Evolutionary conservation across 1,140 invertebrate genomes (phyloP), one percentile per base, ranked within the genome.

Genomic region (Cherax quadricarinatus): DNA sequence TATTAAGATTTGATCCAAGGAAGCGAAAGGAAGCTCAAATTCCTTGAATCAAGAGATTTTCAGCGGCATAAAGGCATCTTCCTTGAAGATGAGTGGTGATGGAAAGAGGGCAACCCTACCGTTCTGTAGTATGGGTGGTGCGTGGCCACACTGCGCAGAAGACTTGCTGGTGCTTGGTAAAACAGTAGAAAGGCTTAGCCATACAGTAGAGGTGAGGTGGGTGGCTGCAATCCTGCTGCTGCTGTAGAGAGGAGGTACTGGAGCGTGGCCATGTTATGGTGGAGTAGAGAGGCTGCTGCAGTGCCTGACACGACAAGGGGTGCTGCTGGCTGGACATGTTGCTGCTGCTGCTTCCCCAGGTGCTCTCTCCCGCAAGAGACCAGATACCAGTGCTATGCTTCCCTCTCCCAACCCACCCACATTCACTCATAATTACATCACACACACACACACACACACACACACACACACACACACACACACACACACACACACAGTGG

Each of bases 401-500:
- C 57, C 57, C 57, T 60, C 57, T 12, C 57, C 57, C 57, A 7
- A 5, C 5, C 57, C 12, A 60, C 57, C 12, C n/a, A n/a, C n/a
- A n/a, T n/a, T n/a, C n/a, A 66, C 62, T 4, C 62, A 66, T 16
- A 66, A 10, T 57, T 57, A 10, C 62, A 66, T 9, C 10, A 66
- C 62, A 66, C 62, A 66, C 62, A 66, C 62, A 66, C 6, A 66
- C 62, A 66, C 80, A 82, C 49, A 82, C 80, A 82, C 49, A 53
- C 80, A 53, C 18, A 53, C 49, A 82, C 49, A 82, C 49, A 82
- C 80, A 82, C 80, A 82, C 80, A 82, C 79, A 53, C 49, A 82
- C 80, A 82, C 80, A 53, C 49, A n/a, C 80, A 82, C 80, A 82
- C 80, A 82, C 80, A 82, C 80, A 53, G n/a, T n/a, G n/a, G n/a